Evolutionary conservation across 2,888 invertebrate species (phyloP).

Genomic region (Poecilobothrus nobilitatus): DNA sequence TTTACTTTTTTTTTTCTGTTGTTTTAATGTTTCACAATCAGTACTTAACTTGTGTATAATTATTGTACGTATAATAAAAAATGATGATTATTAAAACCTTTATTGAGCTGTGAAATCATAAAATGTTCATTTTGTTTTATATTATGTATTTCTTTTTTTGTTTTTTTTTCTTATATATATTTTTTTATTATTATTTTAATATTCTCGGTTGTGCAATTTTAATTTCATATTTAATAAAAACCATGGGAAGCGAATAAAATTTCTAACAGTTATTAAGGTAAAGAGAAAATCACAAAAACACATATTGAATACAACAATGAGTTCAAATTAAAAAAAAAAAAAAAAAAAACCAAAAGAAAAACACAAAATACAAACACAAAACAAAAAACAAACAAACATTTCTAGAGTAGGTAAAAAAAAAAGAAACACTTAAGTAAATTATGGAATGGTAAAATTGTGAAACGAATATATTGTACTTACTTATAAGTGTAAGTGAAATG

Average conservation of each 20-base stretch:
- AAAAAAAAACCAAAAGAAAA: background rate
- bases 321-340: background rate
- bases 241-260: no score
- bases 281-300: background rate
- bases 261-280: no score
- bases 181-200: background rate
- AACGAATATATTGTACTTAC: no score
- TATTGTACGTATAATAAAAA: background rate
- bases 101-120: conserved; percentile 6
- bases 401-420: background rate
- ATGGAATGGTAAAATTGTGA: background rate
- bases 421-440: background rate
- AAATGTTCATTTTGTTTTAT: background rate
- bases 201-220: no score
- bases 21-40: background rate
- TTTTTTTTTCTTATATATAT: background rate
- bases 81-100: conserved; percentile 1
- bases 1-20: background rate
- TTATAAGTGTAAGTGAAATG: background rate
- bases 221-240: no score
- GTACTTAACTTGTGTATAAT: background rate
- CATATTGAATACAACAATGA: background rate
- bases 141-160: background rate
- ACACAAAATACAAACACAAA: background rate
- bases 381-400: background rate